A percentile compares a stretch with the other conserved stretches of the same genome.
These are phyloP conservation scores for Linhomoeus sp. DNA, from an alignment of 2,888 invertebrate genomes.

Conservation along the genomic window DNA sequence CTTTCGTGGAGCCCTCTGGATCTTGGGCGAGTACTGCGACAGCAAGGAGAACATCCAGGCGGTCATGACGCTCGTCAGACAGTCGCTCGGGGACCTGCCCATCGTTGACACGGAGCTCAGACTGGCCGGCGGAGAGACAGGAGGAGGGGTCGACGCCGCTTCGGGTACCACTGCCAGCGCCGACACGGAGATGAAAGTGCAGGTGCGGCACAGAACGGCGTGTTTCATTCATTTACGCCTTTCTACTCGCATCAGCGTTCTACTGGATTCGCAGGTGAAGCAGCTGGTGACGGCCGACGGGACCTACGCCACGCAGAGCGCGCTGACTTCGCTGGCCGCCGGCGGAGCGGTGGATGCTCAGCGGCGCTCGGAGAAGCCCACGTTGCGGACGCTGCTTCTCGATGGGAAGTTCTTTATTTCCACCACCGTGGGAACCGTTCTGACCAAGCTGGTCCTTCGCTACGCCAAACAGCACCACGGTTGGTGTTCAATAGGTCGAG, in stretches of 20 bases:
- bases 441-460: conserved; percentile 68
- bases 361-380: conserved; percentile 34
- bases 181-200: conserved; percentile 8
- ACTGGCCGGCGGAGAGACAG: conserved; percentile 38
- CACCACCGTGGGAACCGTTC: conserved; percentile 67
- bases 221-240: no score
- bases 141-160: conserved; percentile 10
- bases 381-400: conserved; percentile 64
- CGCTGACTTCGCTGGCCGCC: conserved; percentile 49
- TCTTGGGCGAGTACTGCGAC: conserved; percentile 83
- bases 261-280: conserved; percentile 33
- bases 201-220: conserved; percentile 1
- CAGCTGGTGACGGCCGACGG: conserved; percentile 91
- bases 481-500: no score
- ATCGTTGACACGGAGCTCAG: conserved; percentile 43
- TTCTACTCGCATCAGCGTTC: no score
- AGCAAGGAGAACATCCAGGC: conserved; percentile 48
- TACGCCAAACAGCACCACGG: conserved; percentile 33
- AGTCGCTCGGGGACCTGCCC: conserved; percentile 34
- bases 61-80: conserved; percentile 14
- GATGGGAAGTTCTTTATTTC: conserved; percentile 90
- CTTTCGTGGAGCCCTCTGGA: conserved; percentile 84
- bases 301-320: conserved; percentile 93
- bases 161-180: conserved; percentile 5
- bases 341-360: conserved; percentile 39